Conservation (phyloP, 2,797 vertebrate species). For the Cynodonichthys magdalenae region DNA sequence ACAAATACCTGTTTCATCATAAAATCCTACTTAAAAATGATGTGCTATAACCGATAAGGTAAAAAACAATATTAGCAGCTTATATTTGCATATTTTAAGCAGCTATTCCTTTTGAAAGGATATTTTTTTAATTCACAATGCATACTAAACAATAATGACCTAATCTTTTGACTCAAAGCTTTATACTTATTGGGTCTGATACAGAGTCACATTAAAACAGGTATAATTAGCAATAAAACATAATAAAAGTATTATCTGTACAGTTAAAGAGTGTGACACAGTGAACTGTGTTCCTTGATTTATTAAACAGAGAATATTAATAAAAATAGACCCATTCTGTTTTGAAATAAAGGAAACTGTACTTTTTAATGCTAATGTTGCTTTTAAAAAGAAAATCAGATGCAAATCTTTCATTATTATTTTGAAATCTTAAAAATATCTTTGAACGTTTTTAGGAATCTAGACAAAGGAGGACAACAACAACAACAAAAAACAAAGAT, state of each 20-base stretch:
- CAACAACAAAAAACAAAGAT: too few relatives aligned
- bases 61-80: neutral
- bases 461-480: too few relatives aligned
- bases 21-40: conserved; percentile 12
- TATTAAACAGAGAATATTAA: conserved; percentile 6
- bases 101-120: neutral
- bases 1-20: neutral
- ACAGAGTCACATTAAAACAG: conserved; percentile 1
- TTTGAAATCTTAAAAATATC: too few relatives aligned
- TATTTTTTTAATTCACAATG: conserved; percentile 7
- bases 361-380: too few relatives aligned
- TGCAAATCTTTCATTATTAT: too few relatives aligned
- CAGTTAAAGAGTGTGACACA: conserved; percentile 22
- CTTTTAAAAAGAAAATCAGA: too few relatives aligned
- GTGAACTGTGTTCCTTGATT: conserved; percentile 39
- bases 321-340: too few relatives aligned
- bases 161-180: neutral
- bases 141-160: neutral
- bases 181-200: neutral
- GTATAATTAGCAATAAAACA: neutral
- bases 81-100: neutral
- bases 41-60: neutral
- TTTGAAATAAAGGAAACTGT: too few relatives aligned
- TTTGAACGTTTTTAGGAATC: too few relatives aligned
- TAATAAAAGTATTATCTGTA: conserved; percentile 7